Conservation (phyloP, 2,888 invertebrate genomes). For the Molanna angustata region DNA sequence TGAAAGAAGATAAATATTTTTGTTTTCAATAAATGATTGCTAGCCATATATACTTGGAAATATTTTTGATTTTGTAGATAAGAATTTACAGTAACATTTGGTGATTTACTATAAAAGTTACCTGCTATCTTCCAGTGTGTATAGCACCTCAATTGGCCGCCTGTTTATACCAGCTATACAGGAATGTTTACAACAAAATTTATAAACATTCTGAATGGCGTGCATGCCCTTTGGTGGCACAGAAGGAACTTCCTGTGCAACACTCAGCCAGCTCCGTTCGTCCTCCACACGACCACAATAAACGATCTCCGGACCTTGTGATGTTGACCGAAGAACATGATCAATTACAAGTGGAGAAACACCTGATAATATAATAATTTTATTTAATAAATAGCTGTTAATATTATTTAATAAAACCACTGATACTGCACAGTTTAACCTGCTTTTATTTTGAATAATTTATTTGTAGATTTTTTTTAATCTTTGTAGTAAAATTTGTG, state of each 20-base stretch:
- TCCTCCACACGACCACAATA: conserved; percentile 55
- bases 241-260: conserved; percentile 57
- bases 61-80: too few relatives aligned
- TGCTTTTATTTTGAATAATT: too few relatives aligned
- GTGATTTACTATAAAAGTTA: too few relatives aligned
- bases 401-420: too few relatives aligned
- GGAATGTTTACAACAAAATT: conserved; percentile 75
- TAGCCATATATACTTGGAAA: too few relatives aligned
- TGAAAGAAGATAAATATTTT: too few relatives aligned
- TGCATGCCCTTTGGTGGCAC: conserved; percentile 56
- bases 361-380: conserved; percentile 36
- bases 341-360: conserved; percentile 38
- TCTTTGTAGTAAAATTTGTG: too few relatives aligned
- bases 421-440: too few relatives aligned
- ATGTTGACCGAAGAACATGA: conserved; percentile 59
- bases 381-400: too few relatives aligned
- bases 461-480: too few relatives aligned
- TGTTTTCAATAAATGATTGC: too few relatives aligned
- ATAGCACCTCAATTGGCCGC: conserved; percentile 66
- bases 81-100: too few relatives aligned
- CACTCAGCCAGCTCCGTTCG: conserved; percentile 44
- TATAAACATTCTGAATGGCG: conserved; percentile 62
- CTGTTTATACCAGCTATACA: conserved; percentile 77
- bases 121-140: conserved; percentile 61
- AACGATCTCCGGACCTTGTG: conserved; percentile 51